Percentiles rank a stretch among this genome's conserved stretches.
phyloP scores from a whole-genome alignment of 1,140 invertebrate species.

The Drosophila nigrodunni region DNA sequence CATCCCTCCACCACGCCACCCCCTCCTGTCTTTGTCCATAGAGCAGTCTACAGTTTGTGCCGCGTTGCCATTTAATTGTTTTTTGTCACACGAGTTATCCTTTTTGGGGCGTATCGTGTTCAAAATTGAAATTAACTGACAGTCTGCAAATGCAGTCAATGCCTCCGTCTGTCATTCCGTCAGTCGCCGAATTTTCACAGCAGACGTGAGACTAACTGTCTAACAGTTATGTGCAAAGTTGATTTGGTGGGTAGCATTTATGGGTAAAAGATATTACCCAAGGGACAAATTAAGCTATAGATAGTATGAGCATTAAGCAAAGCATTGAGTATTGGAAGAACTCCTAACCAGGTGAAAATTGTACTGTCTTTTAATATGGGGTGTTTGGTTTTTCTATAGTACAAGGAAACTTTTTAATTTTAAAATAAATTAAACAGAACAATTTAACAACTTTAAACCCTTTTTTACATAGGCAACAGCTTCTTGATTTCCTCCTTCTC shows the following conservation, averaged over 20 bases:
- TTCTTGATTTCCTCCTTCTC: slow-evolving; percentile 93
- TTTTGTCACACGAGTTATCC: slow-evolving; percentile 81
- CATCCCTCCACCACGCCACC: not conserved
- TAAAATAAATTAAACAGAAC: not conserved
- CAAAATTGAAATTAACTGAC: slow-evolving; percentile 79
- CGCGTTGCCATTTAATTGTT: slow-evolving; percentile 72
- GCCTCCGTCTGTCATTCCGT: slow-evolving; percentile 5
- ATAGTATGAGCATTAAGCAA: not conserved
- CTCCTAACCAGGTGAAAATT: no score
- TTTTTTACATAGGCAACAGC: slow-evolving; percentile 6
- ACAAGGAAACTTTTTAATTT: no score
- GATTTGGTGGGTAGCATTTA: not conserved
- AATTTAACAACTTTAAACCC: not conserved
- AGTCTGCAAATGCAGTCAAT: slow-evolving; percentile 38
- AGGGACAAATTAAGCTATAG: not conserved
- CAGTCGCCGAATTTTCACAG: slow-evolving; percentile 4
- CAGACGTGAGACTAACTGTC: slow-evolving; percentile 17
- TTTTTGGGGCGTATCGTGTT: slow-evolving; percentile 76
- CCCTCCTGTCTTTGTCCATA: slow-evolving; percentile 17
- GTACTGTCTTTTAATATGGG: no score
- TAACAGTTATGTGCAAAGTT: not conserved
- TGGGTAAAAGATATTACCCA: slow-evolving; percentile 6
- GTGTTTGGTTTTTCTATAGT: no score
- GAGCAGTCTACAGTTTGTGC: slow-evolving; percentile 41
- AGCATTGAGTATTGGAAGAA: no score